Evolutionary conservation across 2,797 vertebrate genomes (phyloP), one percentile per base, ranked within the genome.

Genomic region (Muscicapa comitata): DNA sequence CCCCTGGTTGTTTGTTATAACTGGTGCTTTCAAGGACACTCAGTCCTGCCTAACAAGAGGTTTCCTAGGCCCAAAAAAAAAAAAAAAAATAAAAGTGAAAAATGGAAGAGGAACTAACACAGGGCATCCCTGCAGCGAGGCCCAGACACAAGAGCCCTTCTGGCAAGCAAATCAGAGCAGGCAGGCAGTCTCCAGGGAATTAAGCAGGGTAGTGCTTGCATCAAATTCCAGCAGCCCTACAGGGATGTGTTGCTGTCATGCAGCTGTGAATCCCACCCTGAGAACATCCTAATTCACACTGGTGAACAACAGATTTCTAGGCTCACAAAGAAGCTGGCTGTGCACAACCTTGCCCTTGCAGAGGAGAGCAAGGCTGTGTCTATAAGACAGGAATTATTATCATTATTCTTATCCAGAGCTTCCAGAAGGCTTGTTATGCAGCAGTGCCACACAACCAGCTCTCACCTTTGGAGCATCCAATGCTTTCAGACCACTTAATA

Each of bases 1-100:
- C 57, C 78, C 38, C 66, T 82, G 84, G 79, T 85, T 94, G 78
- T 78, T 95, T 95, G 91, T 95, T 89, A 47, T 21, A 80, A 93
- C 80, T 93, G 89, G 45, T 66, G 88, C 70, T 88, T 94, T 85
- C 80, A 96, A 92, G 86, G 89, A 70, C 74, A 0, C 68, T 48
- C 86, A 59, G 90, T 42, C 77, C 88, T 35, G 43, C 68, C 59
- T 83, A 66, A 86, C 55, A 29, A 84, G 93, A 90, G 80, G 38
- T 73, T 90, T 94, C 87, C 86, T 76, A 57, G 23, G 58, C 1
- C 38, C 38, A 19, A 53, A 19, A 53, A 33, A 73, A 53, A 26
- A 57, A 51, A 4, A 26, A 67, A n/a, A 73, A 58, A 26, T 54
- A 53, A 4, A 26, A 63, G 72, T 63, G 61, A 88, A 90, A 94